Conservation (phyloP, 2,113 vertebrate species). For the Dunckerocampus dactyliophorus region DNA sequence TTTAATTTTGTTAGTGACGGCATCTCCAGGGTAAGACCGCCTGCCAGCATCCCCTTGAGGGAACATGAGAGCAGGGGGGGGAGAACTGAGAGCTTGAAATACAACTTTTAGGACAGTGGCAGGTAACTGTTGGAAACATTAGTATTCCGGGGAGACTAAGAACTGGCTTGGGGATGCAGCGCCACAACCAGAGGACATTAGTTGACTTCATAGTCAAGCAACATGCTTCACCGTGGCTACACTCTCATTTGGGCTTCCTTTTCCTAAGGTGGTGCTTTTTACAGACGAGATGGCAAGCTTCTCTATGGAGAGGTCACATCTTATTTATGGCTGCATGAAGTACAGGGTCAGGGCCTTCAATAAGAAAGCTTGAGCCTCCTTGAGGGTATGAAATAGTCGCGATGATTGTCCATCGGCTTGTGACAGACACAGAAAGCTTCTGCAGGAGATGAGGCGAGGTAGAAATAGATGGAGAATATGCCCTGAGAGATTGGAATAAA, state of each 20-base stretch:
- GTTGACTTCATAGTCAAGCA: neutral
- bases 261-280: slow-evolving; percentile 8
- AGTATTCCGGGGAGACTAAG: slow-evolving; percentile 60
- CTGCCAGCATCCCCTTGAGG: slow-evolving; percentile 46
- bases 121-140: slow-evolving; percentile 57
- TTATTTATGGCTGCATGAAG: slow-evolving; percentile 66
- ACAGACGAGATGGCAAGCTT: slow-evolving; percentile 38
- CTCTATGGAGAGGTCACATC: slow-evolving; percentile 44
- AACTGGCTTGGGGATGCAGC: slow-evolving; percentile 42
- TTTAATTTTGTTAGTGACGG: slow-evolving; percentile 46
- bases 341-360: slow-evolving; percentile 63
- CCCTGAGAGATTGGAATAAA: neutral
- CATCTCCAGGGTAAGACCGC: slow-evolving; percentile 43
- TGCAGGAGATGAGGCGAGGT: slow-evolving; percentile 24
- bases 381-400: slow-evolving; percentile 52
- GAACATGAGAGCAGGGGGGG: slow-evolving; percentile 25
- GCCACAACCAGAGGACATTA: slow-evolving; percentile 36
- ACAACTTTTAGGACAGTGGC: slow-evolving; percentile 52
- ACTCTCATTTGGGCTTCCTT: neutral
- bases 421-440: slow-evolving; percentile 32
- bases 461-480: slow-evolving; percentile 3
- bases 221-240: neutral
- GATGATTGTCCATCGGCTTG: slow-evolving; percentile 43
- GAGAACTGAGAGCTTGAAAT: slow-evolving; percentile 34
- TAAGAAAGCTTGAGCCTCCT: slow-evolving; percentile 54